Base-by-base conservation (phyloP, 2,888 invertebrate genomes). In the Spisula solida region DNA sequence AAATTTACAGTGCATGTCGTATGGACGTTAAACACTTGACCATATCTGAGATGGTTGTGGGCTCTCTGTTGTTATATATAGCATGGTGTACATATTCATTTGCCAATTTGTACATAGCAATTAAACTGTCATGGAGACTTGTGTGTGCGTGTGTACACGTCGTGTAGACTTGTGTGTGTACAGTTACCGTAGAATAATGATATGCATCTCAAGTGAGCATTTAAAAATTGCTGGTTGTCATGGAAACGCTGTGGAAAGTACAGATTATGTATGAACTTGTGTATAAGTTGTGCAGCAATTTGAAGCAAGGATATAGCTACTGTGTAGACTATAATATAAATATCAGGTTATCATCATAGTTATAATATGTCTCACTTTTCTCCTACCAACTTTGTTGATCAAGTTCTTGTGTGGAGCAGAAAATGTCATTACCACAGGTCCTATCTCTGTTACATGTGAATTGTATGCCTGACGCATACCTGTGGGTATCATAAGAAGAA, bases 1-100 rank as follows among this genome's bases (percentile, higher is more conserved):
- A 66, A 66, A 66, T 75, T 16, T 75, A 75, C 31, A 34, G 75
- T 31, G 34, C 34, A 75, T 75, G 75, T 75, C 75, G 75, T 31
- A 83, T 51, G 75, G 83, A 83, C 83, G 29, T 48, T 83, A 83
- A 83, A 83, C 83, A 75, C 41, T 48, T 12, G 81, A 82, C 79
- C 51, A 51, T 79, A 87, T 78, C 87, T 78, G 29, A 20, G 34
- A n/a, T 79, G 87, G 82, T 82, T 87, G 87, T 87, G 87, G 87
- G 78, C 82, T 82, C 51, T 51, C 51, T 25, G 51, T 41, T 41
- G 41, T 51, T 55, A 60, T 55, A 56, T 34, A 82, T 34, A 75
- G 75, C 31, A 75, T 75, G 75, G 34, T 75, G 75, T 75, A 75
- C 31, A 75, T 75, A 75, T 31, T 31, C 8, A 16, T 75, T 75